Base-by-base conservation (phyloP, 1,140 invertebrate genomes). In the Brachionus asplanchnoidis region DNA sequence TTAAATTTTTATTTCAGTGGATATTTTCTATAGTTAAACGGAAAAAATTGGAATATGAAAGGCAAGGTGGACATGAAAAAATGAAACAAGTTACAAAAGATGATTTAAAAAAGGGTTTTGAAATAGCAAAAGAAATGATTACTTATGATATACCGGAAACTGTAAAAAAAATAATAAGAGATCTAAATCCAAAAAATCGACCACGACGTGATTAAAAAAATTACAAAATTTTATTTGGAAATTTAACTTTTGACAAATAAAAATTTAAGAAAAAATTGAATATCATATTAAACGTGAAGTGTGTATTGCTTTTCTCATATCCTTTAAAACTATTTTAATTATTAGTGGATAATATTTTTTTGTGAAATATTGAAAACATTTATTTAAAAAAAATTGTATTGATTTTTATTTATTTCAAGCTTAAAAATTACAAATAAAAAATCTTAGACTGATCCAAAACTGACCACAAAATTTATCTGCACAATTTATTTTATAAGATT, bases 141-240 rank as follows among this genome's bases (percentile, higher is more conserved):
- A 82, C 79, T 44, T 82, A 82, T 68, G 79, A 82, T 68, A 60
- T 82, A 40, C 73, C 73, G 5, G 42, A 77, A 77, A 77, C 73
- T 26, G 5, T 77, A n/a, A 77, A 77, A 53, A 77, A 77, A 50
- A 77, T 77, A 23, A 26, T 77, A 0, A 77, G 44, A 50, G 73
- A 77, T 20, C 17, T 77, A 26, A 77, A 12, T 77, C 73, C 42
- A 8, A 46, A 50, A 26, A 77, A 50, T 14, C 20, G 42, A 42
- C 68, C 66, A 26, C 32, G 42, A 32, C 26, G 32, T 9, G 12
- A 50, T 53, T 77, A 46, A 77, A 36, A 17, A 2, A 44, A 20
- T 36, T 42, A 1, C 11, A 36, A 4, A 3, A 46, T 12, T 46
- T 46, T n/a, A 46, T 46, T 46, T 46, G 44, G 14, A 46, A 12